Conservation (phyloP, 2,888 invertebrate genomes). For the Endomychus coccineus region DNA sequence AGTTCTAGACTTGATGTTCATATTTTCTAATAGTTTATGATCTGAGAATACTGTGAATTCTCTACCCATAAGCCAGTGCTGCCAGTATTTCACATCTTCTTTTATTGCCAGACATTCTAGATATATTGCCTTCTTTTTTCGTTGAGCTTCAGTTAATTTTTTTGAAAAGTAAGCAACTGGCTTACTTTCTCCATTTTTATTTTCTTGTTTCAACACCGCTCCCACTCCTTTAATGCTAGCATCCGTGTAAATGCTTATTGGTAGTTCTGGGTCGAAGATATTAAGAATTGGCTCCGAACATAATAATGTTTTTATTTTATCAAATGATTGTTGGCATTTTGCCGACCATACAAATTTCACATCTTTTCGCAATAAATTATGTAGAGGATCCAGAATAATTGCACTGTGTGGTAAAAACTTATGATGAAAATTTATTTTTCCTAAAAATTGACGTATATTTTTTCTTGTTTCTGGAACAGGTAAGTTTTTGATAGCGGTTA, state of each 20-base stretch:
- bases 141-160: slow-evolving; percentile 18
- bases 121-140: slow-evolving; percentile 24
- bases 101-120: slow-evolving; percentile 25
- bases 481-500: slow-evolving; percentile 16
- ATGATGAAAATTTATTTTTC: slow-evolving; percentile 19
- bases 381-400: slow-evolving; percentile 18
- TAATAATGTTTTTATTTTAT: slow-evolving; percentile 9
- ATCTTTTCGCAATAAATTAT: slow-evolving; percentile 19
- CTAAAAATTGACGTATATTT: slow-evolving; percentile 18
- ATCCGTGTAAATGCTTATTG: slow-evolving; percentile 23
- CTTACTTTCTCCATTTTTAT: slow-evolving; percentile 11
- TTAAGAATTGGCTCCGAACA: slow-evolving; percentile 22
- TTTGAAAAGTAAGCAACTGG: slow-evolving; percentile 17
- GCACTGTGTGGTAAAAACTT: slow-evolving; percentile 16
- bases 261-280: slow-evolving; percentile 21
- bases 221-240: slow-evolving; percentile 24
- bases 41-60: slow-evolving; percentile 23
- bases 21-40: slow-evolving; percentile 21
- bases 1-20: slow-evolving; percentile 11
- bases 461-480: slow-evolving; percentile 16
- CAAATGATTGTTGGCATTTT: slow-evolving; percentile 17
- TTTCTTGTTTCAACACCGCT: slow-evolving; percentile 22
- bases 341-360: slow-evolving; percentile 19
- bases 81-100: slow-evolving; percentile 25
- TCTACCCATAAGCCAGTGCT: slow-evolving; percentile 24